Evolutionary conservation across 2,797 vertebrate species (phyloP), one percentile per base, ranked within the genome.

Genomic region (Melanotaenia pygmaea): DNA sequence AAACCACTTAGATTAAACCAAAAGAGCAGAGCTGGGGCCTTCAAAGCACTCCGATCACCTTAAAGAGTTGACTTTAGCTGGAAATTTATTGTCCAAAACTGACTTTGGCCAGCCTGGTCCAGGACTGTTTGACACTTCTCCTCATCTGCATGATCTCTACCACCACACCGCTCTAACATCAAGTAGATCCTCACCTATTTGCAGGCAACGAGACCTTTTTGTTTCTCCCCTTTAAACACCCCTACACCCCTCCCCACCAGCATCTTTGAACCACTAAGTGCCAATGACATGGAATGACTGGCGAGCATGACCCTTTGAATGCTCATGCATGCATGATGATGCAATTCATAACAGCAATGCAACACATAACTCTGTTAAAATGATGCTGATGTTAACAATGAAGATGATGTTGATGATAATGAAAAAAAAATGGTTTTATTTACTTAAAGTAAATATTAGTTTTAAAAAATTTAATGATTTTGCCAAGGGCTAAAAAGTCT

Each of bases 251-350:
- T 3, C 32, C 43, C 58, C 56, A 47, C 73, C 62, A 35, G 80
- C 83, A 77, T 82, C 80, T 86, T 26, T 73, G n/a, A 82, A 85
- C 64, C 73, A 74, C 67, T 30, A 24, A 88, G 83, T 63, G 69
- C 83, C 82, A 88, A 78, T 86, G 70, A 90, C 89, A 81, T 86
- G 87, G 92, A 92, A 92, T 93, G 93, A 93, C 81, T 86, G 81
- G 76, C 88, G 81, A 94, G 94, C 92, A 94, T 94, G 92, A 90
- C 82, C 92, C 89, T 88, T 63, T 85, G 94, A 94, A 95, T 95
- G 94, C 91, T 91, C 89, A 86, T 92, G 90, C 91, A 92, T 92
- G 92, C 89, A 73, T 92, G 86, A 89, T n/a, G 37, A 82, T 86
- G 77, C 85, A 89, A 89, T 73, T 81, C 89, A 85, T 84, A 82